Percentiles rank a stretch among this genome's conserved stretches.
Evolutionary conservation across 2,113 vertebrate genomes (phyloP).

Genomic region (Vombatus ursinus): DNA sequence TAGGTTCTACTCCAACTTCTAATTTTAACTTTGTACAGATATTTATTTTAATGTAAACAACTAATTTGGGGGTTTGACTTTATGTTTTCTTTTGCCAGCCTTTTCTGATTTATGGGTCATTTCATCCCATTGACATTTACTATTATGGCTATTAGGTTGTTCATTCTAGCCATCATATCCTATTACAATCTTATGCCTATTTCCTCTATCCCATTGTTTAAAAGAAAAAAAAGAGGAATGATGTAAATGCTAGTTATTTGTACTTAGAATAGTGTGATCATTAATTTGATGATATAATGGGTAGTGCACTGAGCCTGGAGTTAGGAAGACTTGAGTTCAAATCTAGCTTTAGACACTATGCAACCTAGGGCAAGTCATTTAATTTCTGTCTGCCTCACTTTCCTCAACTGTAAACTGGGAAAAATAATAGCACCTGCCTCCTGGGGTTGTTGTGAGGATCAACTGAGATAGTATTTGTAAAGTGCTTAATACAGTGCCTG

Average conservation of each 20-base stretch:
- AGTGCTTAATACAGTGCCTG: too few species aligned
- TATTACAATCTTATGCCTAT: neutral
- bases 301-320: neutral
- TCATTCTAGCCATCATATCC: neutral
- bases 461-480: too few species aligned
- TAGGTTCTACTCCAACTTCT: neutral
- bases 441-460: too few species aligned
- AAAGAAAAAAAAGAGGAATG: neutral
- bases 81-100: neutral
- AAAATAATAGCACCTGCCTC: too few species aligned
- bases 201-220: neutral
- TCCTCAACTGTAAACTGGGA: too few species aligned
- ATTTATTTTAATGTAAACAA: neutral
- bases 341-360: neutral
- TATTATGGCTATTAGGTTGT: neutral
- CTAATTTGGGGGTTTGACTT: neutral
- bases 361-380: neutral
- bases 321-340: neutral
- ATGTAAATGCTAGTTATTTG: neutral
- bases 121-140: neutral
- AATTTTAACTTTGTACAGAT: neutral
- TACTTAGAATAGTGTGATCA: neutral
- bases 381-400: too few species aligned
- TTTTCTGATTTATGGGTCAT: neutral
- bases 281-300: neutral